Evolutionary conservation across 2,888 invertebrate genomes (phyloP).

Genomic region (Catocala nupta): DNA sequence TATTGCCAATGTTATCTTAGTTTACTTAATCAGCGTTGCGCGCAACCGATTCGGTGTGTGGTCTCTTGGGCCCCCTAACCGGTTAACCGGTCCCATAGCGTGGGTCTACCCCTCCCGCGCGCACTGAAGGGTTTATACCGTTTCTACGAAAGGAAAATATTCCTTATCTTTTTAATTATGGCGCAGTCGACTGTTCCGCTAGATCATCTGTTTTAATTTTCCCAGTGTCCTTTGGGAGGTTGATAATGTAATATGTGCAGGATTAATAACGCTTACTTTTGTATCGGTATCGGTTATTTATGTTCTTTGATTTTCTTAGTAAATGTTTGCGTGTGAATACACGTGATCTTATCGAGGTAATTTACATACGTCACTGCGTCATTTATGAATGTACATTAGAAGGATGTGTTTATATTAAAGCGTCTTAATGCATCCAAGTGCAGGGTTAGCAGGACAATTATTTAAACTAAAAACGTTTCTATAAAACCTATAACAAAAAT

Average conservation of each 20-base stretch:
- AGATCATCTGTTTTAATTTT: slow-evolving; percentile 86
- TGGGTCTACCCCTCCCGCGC: slow-evolving; percentile 47
- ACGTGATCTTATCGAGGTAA: background rate
- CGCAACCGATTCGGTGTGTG: slow-evolving; percentile 74
- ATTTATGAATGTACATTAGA: too few relatives aligned
- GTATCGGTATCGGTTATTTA: slow-evolving; percentile 28
- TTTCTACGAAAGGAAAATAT: slow-evolving; percentile 74
- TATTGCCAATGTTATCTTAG: slow-evolving; percentile 85
- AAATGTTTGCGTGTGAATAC: slow-evolving; percentile 6
- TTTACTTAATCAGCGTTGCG: slow-evolving; percentile 85
- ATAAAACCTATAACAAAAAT: too few relatives aligned
- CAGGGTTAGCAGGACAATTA: too few relatives aligned
- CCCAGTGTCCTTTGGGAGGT: slow-evolving; percentile 68
- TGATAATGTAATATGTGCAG: slow-evolving; percentile 54
- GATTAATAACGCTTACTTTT: slow-evolving; percentile 42
- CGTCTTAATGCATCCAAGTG: too few relatives aligned
- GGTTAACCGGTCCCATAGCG: slow-evolving; percentile 72
- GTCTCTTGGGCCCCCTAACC: slow-evolving; percentile 81
- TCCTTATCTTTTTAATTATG: slow-evolving; percentile 88
- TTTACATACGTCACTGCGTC: slow-evolving; percentile 9
- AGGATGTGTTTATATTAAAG: too few relatives aligned
- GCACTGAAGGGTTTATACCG: slow-evolving; percentile 75
- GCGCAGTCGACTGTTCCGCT: slow-evolving; percentile 74
- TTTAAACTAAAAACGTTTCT: too few relatives aligned
- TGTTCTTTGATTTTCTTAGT: slow-evolving; percentile 26